Evolutionary conservation across 2,888 invertebrate species (phyloP), one percentile per base, ranked within the genome.

Genomic region (Ferrisia virgata): DNA sequence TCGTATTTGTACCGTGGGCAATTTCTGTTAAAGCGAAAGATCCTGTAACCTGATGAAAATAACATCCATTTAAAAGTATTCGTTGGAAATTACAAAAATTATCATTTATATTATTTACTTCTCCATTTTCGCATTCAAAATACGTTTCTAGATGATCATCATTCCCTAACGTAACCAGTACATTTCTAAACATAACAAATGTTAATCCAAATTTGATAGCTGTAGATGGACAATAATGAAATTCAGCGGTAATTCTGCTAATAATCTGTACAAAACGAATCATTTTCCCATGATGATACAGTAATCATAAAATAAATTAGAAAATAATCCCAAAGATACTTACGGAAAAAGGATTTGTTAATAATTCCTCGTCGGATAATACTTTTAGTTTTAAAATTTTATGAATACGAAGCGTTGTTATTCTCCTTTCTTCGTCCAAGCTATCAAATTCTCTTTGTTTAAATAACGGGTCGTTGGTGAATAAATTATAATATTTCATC

Each of bases 1-100:
- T 95, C 4, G 96, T 96, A 89, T 98, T 97, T 43, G 96, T 96
- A 0, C 98, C 99, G 89, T 99, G 98, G 31, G 95, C 92, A 33
- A 98, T 91, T 90, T 99, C 99, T 0, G 98, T 99, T 86, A 98
- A 89, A 0, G 96, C 95, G 89, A 97, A 93, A 87, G 95, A 95
- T 2, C 96, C 94, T 86, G 93, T 89, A 84, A 93, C 87, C 89
- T 90, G 85, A 18, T 89, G 85, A 18, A 85, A 86, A 83, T 25
- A 25, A 84, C 43, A 47, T 80, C 25, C 5, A 33, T 47, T 40
- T 39, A 58, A 58, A 6, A 58, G 5, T 6, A 18, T 18, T n/a
- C 22, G 22, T 18, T 64, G 5, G 18, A 11, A 31, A 31, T 72
- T 1, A 18, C 8, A 39, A 22, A 13, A 5, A 13, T 13, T 5